Evolutionary conservation across 2,888 invertebrate species (phyloP), one percentile per base, ranked within the genome.

Genomic region (Amorpha juglandis): DNA sequence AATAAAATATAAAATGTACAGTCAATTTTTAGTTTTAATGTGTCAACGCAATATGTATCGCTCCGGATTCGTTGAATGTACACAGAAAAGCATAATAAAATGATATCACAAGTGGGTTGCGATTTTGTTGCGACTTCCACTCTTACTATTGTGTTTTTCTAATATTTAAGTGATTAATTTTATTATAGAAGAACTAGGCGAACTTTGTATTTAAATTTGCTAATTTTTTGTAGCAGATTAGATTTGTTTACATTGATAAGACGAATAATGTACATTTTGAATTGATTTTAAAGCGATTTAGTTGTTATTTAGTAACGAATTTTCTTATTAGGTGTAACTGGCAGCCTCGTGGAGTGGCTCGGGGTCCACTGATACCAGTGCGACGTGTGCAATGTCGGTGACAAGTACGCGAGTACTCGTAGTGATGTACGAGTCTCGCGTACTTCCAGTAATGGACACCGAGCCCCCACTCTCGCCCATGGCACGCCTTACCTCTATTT

Each of bases 261-360:
- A 87, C 84, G 84, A 88, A 87, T 91, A 91, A 89, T 92, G 92
- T 93, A 93, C 90, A 92, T 92, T 92, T 91, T 91, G 90, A 89
- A 92, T 92, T 92, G 90, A 91, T 90, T 92, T 91, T 90, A 91
- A 92, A 89, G 92, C 92, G 92, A 93, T 92, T 92, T 92, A 92
- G 92, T 93, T 92, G 91, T 92, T 92, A 92, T 92, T 87, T 92
- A 91, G 92, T 91, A 86, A 89, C 83, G 92, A 93, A 92, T 91
- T 91, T 88, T 90, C 87, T 90, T 89, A 88, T 87, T 86, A 89
- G 86, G 82, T 86, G 84, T 91, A 88, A 86, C 87, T 88, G 90
- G 90, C 90, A 88, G 88, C 88, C 86, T 79, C 74, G 85, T 84
- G 88, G 87, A 84, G 83, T 77, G 87, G 83, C 82, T 79, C 72